Percentiles rank a stretch among this genome's conserved stretches.
phyloP scores from a whole-genome alignment of 2,888 invertebrate species.

The Malthinus flaveolus region DNA sequence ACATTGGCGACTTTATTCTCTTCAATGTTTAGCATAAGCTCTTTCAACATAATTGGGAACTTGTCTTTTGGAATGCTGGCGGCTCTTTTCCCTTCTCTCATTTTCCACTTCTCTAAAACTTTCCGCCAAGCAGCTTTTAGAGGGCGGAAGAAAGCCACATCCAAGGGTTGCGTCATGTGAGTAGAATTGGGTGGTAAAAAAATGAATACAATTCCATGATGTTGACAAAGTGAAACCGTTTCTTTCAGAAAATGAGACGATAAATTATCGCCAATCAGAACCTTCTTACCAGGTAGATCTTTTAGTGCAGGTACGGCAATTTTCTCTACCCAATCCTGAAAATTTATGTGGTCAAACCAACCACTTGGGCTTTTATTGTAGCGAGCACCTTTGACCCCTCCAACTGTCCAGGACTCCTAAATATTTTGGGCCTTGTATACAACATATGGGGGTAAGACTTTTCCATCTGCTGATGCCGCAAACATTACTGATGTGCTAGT shows the following conservation, averaged over 20 bases:
- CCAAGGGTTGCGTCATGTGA: too few relatives aligned
- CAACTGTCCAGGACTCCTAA: not conserved
- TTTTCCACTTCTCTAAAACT: not conserved
- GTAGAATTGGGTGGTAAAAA: too few relatives aligned
- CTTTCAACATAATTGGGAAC: not conserved
- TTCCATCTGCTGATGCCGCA: not conserved
- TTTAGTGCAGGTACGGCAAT: slow-evolving; percentile 3
- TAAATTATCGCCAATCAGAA: too few relatives aligned
- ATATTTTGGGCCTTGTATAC: slow-evolving; percentile 7
- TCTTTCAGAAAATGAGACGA: too few relatives aligned
- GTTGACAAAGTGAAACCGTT: too few relatives aligned
- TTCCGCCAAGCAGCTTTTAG: too few relatives aligned
- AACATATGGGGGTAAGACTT: slow-evolving; percentile 2
- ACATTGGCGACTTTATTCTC: not conserved
- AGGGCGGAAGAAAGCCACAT: too few relatives aligned
- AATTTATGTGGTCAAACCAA: slow-evolving; percentile 8
- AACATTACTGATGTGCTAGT: not conserved
- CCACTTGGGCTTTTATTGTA: slow-evolving; percentile 2
- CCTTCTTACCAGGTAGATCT: not conserved
- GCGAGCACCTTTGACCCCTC: not conserved
- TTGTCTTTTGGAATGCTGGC: not conserved
- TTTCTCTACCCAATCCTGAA: slow-evolving; percentile 10
- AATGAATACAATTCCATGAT: too few relatives aligned
- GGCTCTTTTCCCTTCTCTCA: not conserved
- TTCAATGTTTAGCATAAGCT: not conserved